Percentiles rank a stretch among this genome's conserved stretches.
Conservation (phyloP, 2,113 vertebrate species). For the Poeciliopsis prolifica region DNA sequence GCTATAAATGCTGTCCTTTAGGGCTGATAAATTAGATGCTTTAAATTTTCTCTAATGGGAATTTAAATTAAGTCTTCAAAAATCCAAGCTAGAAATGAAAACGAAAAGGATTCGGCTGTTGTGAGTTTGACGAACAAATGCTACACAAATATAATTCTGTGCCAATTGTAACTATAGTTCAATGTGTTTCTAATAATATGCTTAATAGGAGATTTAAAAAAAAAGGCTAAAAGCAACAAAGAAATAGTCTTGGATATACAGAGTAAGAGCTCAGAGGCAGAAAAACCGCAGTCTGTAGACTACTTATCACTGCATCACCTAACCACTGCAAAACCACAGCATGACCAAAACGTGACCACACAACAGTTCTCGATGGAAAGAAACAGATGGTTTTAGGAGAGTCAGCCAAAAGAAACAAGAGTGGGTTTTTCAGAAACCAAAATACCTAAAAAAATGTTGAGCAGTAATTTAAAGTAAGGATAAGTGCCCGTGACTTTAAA, state of each 20-base stretch:
- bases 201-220: not conserved
- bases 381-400: slow-evolving; percentile 35
- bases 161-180: not conserved
- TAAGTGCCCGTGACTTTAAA: slow-evolving; percentile 23
- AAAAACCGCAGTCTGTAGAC: slow-evolving; percentile 33
- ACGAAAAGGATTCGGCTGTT: slow-evolving; percentile 28
- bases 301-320: slow-evolving; percentile 57
- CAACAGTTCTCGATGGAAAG: slow-evolving; percentile 30
- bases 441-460: slow-evolving; percentile 5
- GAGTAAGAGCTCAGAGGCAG: slow-evolving; percentile 29
- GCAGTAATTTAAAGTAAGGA: slow-evolving; percentile 9
- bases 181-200: not conserved
- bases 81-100: slow-evolving; percentile 7
- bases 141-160: not conserved
- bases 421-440: slow-evolving; percentile 27
- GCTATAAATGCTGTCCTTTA: slow-evolving; percentile 43
- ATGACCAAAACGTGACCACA: slow-evolving; percentile 55
- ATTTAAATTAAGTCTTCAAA: slow-evolving; percentile 59
- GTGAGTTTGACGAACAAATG: slow-evolving; percentile 1
- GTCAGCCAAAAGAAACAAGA: slow-evolving; percentile 52
- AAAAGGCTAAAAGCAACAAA: slow-evolving; percentile 9
- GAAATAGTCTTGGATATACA: slow-evolving; percentile 1
- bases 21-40: slow-evolving; percentile 54
- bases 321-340: slow-evolving; percentile 48
- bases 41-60: slow-evolving; percentile 49